These are phyloP conservation scores for Conus betulinus DNA, from an alignment of 1,140 invertebrate species.

Conservation along the genomic window DNA sequence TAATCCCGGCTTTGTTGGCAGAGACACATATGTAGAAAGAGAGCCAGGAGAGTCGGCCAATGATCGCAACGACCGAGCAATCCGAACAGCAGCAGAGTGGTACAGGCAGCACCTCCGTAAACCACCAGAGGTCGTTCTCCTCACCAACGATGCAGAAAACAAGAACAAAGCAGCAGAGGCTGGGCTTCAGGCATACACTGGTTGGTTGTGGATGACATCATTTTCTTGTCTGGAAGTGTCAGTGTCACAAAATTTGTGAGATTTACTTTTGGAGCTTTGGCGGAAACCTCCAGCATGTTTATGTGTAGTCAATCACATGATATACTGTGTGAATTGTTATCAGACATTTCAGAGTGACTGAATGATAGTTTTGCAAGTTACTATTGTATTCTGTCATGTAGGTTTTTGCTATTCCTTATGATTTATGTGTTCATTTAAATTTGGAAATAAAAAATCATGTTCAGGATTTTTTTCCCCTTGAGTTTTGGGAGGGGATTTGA, in stretches of 20 bases:
- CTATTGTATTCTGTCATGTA: too few species aligned
- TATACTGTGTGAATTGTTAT: too few species aligned
- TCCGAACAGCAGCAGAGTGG: slow-evolving; percentile 88
- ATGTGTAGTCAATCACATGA: not conserved
- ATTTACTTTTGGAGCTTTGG: too few species aligned
- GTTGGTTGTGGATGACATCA: slow-evolving; percentile 75
- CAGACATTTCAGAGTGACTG: not conserved
- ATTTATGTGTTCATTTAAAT: too few species aligned
- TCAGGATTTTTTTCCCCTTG: too few species aligned
- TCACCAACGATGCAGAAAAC: slow-evolving; percentile 92
- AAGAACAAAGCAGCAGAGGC: slow-evolving; percentile 83
- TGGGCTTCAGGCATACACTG: slow-evolving; percentile 82
- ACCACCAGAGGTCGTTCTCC: slow-evolving; percentile 82
- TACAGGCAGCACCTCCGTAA: slow-evolving; percentile 79
- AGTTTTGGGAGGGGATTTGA: too few species aligned
- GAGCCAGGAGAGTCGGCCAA: slow-evolving; percentile 88
- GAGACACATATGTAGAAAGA: slow-evolving; percentile 88
- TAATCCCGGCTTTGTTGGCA: slow-evolving; percentile 70
- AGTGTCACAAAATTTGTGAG: too few species aligned
- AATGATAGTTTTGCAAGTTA: not conserved
- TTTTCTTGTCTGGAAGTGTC: not conserved
- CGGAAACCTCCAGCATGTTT: not conserved
- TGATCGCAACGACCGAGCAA: slow-evolving; percentile 95
- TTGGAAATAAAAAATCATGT: too few species aligned
- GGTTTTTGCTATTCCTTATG: too few species aligned